Conservation (phyloP, 2,888 invertebrate species). For the Agrenia bidenticulata region DNA sequence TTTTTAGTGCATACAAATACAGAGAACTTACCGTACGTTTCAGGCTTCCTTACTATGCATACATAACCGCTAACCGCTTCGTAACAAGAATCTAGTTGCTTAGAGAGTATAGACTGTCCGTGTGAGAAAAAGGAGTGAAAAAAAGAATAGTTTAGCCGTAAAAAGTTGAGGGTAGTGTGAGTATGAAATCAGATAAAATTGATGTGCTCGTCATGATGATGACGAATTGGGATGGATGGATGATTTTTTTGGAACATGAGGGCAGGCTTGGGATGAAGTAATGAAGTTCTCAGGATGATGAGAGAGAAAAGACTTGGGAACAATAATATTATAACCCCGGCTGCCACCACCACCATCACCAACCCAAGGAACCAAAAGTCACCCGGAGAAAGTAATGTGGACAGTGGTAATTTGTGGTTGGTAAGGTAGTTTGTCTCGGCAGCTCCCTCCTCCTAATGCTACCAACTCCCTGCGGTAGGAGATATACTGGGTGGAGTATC, state of each 20-base stretch:
- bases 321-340: conserved; percentile 1
- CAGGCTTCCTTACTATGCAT: no score
- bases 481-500: no score
- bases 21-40: no score
- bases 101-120: conserved; percentile 15
- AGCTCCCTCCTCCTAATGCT: background rate
- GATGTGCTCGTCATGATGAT: conserved; percentile 32
- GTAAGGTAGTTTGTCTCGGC: conserved; percentile 33
- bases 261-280: conserved; percentile 33
- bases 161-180: conserved; percentile 31
- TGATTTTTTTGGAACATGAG: conserved; percentile 13
- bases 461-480: background rate
- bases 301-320: conserved; percentile 18
- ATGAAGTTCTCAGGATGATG: conserved; percentile 42
- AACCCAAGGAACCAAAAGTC: background rate
- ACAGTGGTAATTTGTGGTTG: conserved; percentile 37
- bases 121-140: conserved; percentile 13
- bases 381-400: conserved; percentile 16
- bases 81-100: no score
- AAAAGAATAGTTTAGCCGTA: conserved; percentile 21
- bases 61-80: no score
- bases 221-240: conserved; percentile 30
- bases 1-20: no score
- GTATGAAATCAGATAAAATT: conserved; percentile 24
- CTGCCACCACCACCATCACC: conserved; percentile 5